Evolutionary conservation across 1,140 invertebrate species (phyloP).

Genomic region (Steinernema feltiae): DNA sequence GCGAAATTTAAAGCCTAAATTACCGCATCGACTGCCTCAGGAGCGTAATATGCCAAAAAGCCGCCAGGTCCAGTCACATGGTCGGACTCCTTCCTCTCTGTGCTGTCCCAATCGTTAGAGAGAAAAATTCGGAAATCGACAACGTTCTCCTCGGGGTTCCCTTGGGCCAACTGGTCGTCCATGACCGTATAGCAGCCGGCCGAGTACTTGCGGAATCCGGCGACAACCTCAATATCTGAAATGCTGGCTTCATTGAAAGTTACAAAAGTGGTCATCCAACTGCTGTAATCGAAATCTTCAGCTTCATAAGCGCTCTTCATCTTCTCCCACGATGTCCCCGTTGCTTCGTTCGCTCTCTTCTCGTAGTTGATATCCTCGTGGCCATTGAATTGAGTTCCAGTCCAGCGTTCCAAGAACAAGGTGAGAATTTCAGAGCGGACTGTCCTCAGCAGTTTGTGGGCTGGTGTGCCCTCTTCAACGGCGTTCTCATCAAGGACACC

Average conservation of each 20-base stretch:
- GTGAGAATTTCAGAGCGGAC: too few species aligned
- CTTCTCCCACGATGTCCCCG: too few species aligned
- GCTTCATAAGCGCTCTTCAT: too few species aligned
- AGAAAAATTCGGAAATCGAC: constrained; percentile 13
- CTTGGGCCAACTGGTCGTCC: not conserved
- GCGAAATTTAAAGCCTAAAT: not conserved
- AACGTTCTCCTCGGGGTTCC: not conserved
- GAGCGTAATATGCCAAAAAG: constrained; percentile 38
- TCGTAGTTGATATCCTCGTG: too few species aligned
- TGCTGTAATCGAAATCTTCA: too few species aligned
- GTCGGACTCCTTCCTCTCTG: constrained; percentile 40
- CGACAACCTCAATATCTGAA: constrained; percentile 38
- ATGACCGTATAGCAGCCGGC: constrained; percentile 36
- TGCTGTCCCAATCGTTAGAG: constrained; percentile 34
- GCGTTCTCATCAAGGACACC: too few species aligned
- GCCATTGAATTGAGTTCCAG: too few species aligned
- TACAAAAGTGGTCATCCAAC: too few species aligned
- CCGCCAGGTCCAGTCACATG: constrained; percentile 39
- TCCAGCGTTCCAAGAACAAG: too few species aligned
- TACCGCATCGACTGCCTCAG: constrained; percentile 37
- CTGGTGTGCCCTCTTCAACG: too few species aligned
- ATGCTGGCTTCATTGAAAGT: not conserved
- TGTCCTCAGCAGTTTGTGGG: too few species aligned
- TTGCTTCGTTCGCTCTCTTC: too few species aligned
- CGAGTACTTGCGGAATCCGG: constrained; percentile 30